Evolutionary conservation across 2,113 vertebrate species (phyloP).

Genomic region (Vicugna pacos): DNA sequence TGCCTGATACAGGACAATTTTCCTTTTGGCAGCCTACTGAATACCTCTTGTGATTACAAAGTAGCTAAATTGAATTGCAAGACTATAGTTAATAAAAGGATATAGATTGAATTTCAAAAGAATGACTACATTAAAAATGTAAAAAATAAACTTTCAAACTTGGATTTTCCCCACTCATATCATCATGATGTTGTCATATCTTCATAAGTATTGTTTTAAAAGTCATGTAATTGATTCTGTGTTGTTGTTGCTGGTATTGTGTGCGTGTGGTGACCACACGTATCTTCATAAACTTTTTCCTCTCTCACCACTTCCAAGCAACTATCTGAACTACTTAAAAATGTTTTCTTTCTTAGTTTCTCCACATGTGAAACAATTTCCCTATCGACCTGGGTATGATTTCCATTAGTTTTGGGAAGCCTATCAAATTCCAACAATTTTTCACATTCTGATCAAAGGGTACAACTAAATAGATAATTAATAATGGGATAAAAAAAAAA

Average conservation of each 20-base stretch:
- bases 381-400: not conserved
- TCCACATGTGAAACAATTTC: not conserved
- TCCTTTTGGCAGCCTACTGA: not conserved
- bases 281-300: not conserved
- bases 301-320: not conserved
- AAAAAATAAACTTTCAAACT: not conserved
- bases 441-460: not conserved
- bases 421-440: not conserved
- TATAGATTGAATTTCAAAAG: not conserved
- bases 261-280: not conserved
- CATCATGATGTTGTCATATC: not conserved
- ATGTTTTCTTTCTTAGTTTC: not conserved
- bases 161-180: not conserved
- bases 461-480: not conserved
- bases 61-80: not conserved
- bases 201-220: not conserved
- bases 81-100: not conserved
- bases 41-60: not conserved
- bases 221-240: not conserved
- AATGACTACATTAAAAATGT: not conserved
- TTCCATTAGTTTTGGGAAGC: not conserved
- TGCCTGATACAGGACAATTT: not conserved
- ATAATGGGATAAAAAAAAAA: not conserved
- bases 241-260: not conserved
- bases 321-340: not conserved